phyloP scores from a whole-genome alignment of 2,113 vertebrate species.

The Macrotis lagotis region DNA sequence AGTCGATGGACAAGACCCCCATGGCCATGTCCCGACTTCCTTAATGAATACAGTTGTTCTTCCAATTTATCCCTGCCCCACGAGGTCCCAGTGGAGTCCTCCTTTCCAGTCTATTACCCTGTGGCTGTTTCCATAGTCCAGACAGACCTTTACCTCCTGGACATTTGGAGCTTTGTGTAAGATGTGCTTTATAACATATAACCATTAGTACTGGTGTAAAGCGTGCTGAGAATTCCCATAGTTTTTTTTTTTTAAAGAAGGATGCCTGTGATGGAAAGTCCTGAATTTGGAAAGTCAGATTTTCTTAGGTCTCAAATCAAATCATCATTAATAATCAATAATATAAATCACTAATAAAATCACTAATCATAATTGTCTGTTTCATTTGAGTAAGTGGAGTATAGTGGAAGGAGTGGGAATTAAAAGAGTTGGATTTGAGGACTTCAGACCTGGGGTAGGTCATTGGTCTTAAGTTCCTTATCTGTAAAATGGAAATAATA shows the following conservation, averaged over 20 bases:
- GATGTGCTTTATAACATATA: conserved; percentile 66
- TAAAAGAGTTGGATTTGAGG: neutral
- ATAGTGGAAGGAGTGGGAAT: neutral
- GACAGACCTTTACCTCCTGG: conserved; percentile 44
- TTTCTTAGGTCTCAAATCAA: conserved; percentile 61
- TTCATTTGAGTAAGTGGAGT: conserved; percentile 43
- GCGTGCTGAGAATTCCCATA: conserved; percentile 64
- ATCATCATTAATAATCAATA: conserved; percentile 75
- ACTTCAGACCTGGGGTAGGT: neutral
- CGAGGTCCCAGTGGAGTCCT: conserved; percentile 69
- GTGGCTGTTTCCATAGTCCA: conserved; percentile 59
- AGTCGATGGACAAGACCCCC: conserved; percentile 81
- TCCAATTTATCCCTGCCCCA: conserved; percentile 43
- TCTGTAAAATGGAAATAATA: neutral
- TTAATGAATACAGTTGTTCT: conserved; percentile 82
- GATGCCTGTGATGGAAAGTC: conserved; percentile 64
- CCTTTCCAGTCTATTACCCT: conserved; percentile 59
- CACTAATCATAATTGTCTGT: conserved; percentile 53
- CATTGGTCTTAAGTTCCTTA: neutral
- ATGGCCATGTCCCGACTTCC: conserved; percentile 75
- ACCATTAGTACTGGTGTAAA: conserved; percentile 53
- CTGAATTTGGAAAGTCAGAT: conserved; percentile 59
- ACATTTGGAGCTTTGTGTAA: conserved; percentile 50
- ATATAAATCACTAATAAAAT: too few relatives aligned
- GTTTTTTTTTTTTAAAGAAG: conserved; percentile 56